phyloP scores from a whole-genome alignment of 2,888 invertebrate genomes.

The Caenorhabditis sinica region DNA sequence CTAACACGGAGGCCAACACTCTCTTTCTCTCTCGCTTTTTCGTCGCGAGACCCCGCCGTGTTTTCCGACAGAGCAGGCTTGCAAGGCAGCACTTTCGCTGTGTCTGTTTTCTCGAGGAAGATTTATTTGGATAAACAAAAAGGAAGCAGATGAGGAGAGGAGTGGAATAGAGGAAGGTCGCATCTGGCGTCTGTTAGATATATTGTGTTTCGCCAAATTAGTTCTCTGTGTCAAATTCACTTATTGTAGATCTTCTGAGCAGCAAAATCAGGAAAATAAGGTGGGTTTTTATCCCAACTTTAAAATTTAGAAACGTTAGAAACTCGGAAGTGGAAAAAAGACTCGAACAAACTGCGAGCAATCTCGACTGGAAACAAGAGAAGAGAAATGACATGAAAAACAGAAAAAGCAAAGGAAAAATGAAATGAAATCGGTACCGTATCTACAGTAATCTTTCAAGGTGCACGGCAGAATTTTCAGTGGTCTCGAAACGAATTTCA shows the following conservation, averaged over 20 bases:
- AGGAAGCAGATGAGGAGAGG: conserved; percentile 32
- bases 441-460: conserved; percentile 35
- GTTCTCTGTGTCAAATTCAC: conserved; percentile 1
- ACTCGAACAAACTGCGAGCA: background rate
- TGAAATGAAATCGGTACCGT: background rate
- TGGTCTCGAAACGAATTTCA: conserved; percentile 39
- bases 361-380: too few relatives aligned
- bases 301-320: background rate
- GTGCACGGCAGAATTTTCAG: background rate
- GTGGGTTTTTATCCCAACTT: background rate
- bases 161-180: conserved; percentile 20
- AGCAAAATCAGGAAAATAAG: background rate
- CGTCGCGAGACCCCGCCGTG: conserved; percentile 53
- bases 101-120: conserved; percentile 15
- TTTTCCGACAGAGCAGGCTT: conserved; percentile 46
- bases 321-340: background rate
- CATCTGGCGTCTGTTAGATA: conserved; percentile 36
- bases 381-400: background rate
- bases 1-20: conserved; percentile 48
- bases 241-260: background rate
- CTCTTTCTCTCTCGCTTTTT: conserved; percentile 41
- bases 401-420: background rate
- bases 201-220: conserved; percentile 23
- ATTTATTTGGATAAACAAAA: conserved; percentile 41
- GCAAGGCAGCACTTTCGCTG: conserved; percentile 6